Base-by-base conservation (phyloP, 2,113 vertebrate genomes). In the Nesoenas mayeri region DNA sequence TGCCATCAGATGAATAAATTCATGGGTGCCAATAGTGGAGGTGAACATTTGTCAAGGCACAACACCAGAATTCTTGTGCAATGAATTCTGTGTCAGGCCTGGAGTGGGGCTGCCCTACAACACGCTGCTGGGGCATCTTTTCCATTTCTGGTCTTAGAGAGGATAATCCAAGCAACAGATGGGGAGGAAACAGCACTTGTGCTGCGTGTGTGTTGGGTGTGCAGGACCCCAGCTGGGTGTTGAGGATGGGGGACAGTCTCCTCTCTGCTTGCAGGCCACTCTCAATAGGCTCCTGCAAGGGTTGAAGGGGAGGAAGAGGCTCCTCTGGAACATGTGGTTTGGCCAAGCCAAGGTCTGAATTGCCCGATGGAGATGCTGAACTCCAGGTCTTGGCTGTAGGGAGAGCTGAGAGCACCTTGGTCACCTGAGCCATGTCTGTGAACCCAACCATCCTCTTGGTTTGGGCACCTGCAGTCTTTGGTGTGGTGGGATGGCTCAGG, bases 191-290 rank as follows among this genome's bases (percentile, higher is more conserved):
- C 2, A 1, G 20, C 50, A 48, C 20, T 22, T 73, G 26, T 73
- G 34, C 50, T 51, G 12, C 7, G 1, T 16, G 9, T 80, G 15
- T 0, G 1, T 67, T 0, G 1, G 15, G 21, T 36, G 32, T 31
- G 21, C 31, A 14, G 72, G 26, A 69, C 44, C 13, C 22, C 60
- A 80, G 20, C 34, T 60, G 66, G 5, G 9, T 48, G 22, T 26
- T 77, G 44, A 60, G 29, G 20, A 36, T 36, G 19, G 28, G 13
- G 5, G 3, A 13, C 16, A 36, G 22, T 44, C 44, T 82, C 34
- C 29, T 42, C 69, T 71, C 16, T 13, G 8, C 26, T 69, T 60
- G 8, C 19, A 51, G 26, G 25, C 11, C 42, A 4, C 11, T 36
- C 67, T 58, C 34, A 44, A 12, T 34, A 34, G 58, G 40, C 31